Conservation (phyloP, 2,888 invertebrate genomes). For the Ophion costatus region DNA sequence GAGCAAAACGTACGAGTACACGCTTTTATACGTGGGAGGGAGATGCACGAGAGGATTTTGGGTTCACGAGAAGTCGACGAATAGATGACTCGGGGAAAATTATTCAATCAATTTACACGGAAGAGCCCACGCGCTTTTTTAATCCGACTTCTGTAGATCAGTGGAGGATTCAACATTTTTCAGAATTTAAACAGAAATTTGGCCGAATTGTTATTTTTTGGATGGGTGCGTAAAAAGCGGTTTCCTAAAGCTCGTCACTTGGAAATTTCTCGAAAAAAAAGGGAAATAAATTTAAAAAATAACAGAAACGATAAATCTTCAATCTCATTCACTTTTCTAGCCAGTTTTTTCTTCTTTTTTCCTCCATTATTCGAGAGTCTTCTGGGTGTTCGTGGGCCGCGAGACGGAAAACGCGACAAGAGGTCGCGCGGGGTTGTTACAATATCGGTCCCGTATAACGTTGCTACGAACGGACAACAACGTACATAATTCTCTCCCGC, state of each 20-base stretch:
- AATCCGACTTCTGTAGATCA: too few species aligned
- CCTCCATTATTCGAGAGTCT: neutral
- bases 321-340: too few species aligned
- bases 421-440: neutral
- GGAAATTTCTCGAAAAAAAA: too few species aligned
- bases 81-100: constrained; percentile 27
- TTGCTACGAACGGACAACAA: constrained; percentile 10
- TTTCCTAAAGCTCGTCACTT: neutral
- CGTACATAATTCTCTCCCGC: constrained; percentile 11
- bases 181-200: too few species aligned
- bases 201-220: too few species aligned
- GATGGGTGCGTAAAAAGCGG: too few species aligned
- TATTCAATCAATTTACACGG: constrained; percentile 8
- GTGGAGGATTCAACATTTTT: too few species aligned
- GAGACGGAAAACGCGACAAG: neutral
- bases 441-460: constrained; percentile 28
- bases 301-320: neutral
- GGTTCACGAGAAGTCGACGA: neutral
- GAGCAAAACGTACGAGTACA: neutral
- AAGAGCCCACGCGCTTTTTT: too few species aligned
- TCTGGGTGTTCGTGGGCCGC: neutral
- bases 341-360: neutral
- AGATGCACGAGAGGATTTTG: neutral
- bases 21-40: neutral
- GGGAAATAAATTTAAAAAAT: too few species aligned